phyloP scores from a whole-genome alignment of 2,888 invertebrate genomes.

The Hyposoter dolosus region DNA sequence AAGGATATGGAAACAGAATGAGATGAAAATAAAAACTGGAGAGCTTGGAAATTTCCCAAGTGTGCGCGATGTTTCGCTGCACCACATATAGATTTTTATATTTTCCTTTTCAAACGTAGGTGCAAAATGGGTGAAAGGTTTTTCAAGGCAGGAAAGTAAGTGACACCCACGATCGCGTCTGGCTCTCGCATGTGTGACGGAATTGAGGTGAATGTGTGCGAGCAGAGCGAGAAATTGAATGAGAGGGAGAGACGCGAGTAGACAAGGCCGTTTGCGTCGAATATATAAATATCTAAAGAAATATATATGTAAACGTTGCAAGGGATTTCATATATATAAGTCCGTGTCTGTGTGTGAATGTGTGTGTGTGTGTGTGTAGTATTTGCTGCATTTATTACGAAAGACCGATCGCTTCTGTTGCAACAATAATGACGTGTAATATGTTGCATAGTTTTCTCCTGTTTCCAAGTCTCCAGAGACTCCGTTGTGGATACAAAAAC shows the following conservation, averaged over 20 bases:
- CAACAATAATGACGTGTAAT: slow-evolving; percentile 78
- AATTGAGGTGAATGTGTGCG: slow-evolving; percentile 54
- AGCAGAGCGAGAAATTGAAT: slow-evolving; percentile 53
- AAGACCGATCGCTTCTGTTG: slow-evolving; percentile 76
- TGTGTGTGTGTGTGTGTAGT: slow-evolving; percentile 19
- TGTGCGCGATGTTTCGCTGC: slow-evolving; percentile 39
- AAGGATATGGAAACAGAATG: not conserved
- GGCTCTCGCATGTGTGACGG: slow-evolving; percentile 42
- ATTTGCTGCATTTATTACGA: slow-evolving; percentile 79
- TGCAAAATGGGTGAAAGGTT: slow-evolving; percentile 83
- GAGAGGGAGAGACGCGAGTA: slow-evolving; percentile 59
- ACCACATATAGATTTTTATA: slow-evolving; percentile 19
- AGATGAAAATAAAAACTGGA: not conserved
- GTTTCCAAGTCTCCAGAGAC: slow-evolving; percentile 47
- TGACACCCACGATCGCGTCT: slow-evolving; percentile 78
- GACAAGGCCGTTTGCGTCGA: slow-evolving; percentile 72
- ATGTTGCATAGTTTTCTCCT: slow-evolving; percentile 63
- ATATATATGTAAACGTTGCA: slow-evolving; percentile 14
- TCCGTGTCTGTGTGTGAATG: slow-evolving; percentile 5
- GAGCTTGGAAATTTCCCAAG: slow-evolving; percentile 38
- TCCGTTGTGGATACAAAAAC: slow-evolving; percentile 33
- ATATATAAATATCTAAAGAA: slow-evolving; percentile 40
- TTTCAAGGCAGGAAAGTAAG: slow-evolving; percentile 80
- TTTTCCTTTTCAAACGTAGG: slow-evolving; percentile 73
- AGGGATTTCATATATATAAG: slow-evolving; percentile 6